Conservation (phyloP, 2,797 vertebrate species). For the Notoglanidium macrostoma region DNA sequence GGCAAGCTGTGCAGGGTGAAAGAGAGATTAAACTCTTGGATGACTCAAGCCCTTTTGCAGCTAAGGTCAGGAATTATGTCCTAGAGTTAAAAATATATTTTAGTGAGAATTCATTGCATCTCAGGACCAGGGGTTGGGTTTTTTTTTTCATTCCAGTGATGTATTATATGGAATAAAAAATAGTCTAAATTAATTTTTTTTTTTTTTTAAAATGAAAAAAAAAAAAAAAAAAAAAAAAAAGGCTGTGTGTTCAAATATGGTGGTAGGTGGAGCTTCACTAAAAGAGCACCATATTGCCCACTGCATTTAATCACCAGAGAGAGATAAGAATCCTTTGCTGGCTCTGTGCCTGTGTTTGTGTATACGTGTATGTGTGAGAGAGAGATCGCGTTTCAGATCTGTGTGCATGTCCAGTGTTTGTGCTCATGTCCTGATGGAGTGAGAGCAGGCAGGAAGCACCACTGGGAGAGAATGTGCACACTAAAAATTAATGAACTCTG, state of each 20-base stretch:
- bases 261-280: slow-evolving; percentile 21
- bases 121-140: not conserved
- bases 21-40: slow-evolving; percentile 7
- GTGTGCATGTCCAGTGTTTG: slow-evolving; percentile 65
- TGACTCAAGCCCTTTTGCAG: not conserved
- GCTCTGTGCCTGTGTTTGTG: not conserved
- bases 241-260: not conserved
- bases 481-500: slow-evolving; percentile 97
- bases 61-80: slow-evolving; percentile 11
- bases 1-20: not conserved
- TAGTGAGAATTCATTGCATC: slow-evolving; percentile 3
- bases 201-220: too few relatives aligned
- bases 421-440: slow-evolving; percentile 85
- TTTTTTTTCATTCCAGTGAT: not conserved
- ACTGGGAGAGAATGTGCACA: slow-evolving; percentile 87
- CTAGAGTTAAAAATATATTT: not conserved
- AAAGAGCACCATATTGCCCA: not conserved
- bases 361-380: not conserved
- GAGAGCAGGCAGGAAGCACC: slow-evolving; percentile 81
- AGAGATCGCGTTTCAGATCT: slow-evolving; percentile 27
- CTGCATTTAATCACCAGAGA: slow-evolving; percentile 25
- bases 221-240: not conserved
- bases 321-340: not conserved
- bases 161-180: not conserved
- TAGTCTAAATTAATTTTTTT: not conserved